A percentile compares a stretch with the other conserved stretches of the same genome.
These are phyloP conservation scores for Gallirallus australis DNA, from an alignment of 2,797 vertebrate species.

Conservation along the genomic window DNA sequence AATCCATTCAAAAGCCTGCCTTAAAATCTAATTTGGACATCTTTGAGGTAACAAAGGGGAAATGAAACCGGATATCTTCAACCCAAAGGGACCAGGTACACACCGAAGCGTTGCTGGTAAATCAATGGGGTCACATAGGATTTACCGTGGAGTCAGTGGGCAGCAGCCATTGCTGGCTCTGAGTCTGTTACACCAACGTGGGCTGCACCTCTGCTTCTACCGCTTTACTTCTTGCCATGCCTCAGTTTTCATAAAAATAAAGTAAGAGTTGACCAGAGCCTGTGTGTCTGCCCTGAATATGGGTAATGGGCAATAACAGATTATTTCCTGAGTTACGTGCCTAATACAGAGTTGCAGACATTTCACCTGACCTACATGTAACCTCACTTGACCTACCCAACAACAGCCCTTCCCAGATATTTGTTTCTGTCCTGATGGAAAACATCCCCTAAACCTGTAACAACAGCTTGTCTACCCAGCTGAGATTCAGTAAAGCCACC, in stretches of 20 bases:
- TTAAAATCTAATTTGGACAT: constrained; percentile 20
- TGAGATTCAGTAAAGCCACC: not conserved
- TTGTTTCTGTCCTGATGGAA: not conserved
- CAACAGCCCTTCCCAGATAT: not conserved
- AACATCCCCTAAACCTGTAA: not conserved
- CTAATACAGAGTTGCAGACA: not conserved
- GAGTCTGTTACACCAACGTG: accelerated
- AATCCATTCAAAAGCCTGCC: constrained; percentile 30
- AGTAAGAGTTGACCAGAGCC: not conserved
- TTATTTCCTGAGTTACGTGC: not conserved
- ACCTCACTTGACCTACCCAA: not conserved
- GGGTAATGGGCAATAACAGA: not conserved
- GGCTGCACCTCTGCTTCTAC: not conserved
- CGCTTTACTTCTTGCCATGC: not conserved
- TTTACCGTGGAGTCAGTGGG: not conserved
- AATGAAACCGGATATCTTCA: not conserved
- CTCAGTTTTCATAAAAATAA: not conserved
- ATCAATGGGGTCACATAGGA: not conserved
- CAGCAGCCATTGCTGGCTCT: not conserved
- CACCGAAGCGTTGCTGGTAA: not conserved
- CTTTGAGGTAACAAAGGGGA: not conserved
- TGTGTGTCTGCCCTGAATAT: accelerated
- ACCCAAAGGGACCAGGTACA: not conserved
- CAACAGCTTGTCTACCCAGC: not conserved
- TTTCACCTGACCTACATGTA: not conserved